Conservation (phyloP, 1,140 invertebrate genomes). For the Parasteatoda tepidariorum region DNA sequence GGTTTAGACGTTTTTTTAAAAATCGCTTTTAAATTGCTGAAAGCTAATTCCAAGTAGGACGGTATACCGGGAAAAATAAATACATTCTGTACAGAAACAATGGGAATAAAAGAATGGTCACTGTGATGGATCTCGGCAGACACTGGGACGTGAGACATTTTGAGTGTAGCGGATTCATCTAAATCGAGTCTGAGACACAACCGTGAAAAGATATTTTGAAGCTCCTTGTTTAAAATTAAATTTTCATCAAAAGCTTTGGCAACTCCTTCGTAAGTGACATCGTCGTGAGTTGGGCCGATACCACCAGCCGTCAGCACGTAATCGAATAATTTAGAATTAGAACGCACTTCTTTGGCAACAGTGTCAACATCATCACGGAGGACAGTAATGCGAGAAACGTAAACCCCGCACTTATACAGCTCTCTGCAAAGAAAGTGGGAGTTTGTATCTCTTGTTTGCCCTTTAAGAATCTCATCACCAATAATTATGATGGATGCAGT, state of each 20-base stretch:
- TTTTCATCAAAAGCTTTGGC: conserved; percentile 78
- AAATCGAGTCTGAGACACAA: conserved; percentile 65
- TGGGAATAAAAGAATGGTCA: conserved; percentile 71
- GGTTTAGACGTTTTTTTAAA: conserved; percentile 66
- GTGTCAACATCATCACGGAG: conserved; percentile 78
- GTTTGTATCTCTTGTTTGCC: conserved; percentile 81
- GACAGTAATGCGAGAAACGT: conserved; percentile 78
- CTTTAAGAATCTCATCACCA: conserved; percentile 88
- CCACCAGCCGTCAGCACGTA: conserved; percentile 84
- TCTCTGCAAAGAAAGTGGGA: conserved; percentile 77
- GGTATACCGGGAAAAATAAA: conserved; percentile 84
- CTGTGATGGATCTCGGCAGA: conserved; percentile 63
- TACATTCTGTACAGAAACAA: conserved; percentile 79
- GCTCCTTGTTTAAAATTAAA: conserved; percentile 73
- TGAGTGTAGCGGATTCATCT: conserved; percentile 68
- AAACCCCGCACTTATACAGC: conserved; percentile 76
- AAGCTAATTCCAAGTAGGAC: conserved; percentile 74
- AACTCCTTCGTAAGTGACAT: conserved; percentile 83
- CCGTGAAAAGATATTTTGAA: conserved; percentile 74
- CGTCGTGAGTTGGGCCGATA: conserved; percentile 87
- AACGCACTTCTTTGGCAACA: conserved; percentile 77
- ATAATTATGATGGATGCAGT: conserved; percentile 74
- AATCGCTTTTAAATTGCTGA: conserved; percentile 70
- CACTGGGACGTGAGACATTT: conserved; percentile 72
- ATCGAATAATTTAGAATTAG: conserved; percentile 74